Evolutionary conservation across 2,888 invertebrate genomes (phyloP).

Genomic region (Myopa tessellatipennis): DNA sequence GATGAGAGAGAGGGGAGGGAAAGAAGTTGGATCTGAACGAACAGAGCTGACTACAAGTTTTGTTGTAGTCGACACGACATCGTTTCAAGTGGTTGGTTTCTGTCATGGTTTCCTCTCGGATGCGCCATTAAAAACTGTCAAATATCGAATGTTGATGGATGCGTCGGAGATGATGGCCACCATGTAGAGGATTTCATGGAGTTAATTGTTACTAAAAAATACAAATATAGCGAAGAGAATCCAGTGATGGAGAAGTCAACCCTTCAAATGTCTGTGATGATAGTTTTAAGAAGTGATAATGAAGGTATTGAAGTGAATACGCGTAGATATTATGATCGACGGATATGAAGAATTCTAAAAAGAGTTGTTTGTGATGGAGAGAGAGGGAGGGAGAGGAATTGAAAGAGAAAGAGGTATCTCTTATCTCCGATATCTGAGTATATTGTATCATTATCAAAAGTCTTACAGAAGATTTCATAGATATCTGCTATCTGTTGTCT

Average conservation of each 20-base stretch:
- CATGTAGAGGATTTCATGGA: not conserved
- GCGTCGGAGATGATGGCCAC: conserved; percentile 24
- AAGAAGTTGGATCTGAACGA: not conserved
- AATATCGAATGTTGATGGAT: conserved; percentile 40
- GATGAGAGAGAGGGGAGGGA: not conserved
- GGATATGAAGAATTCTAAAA: not conserved
- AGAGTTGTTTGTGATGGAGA: not conserved
- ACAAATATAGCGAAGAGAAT: not conserved
- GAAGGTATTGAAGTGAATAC: no score
- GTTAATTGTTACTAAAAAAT: no score
- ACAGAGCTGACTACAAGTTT: not conserved
- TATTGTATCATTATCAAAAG: not conserved
- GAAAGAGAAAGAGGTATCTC: not conserved
- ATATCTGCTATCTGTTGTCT: not conserved
- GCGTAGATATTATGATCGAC: not conserved
- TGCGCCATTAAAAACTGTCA: conserved; percentile 48
- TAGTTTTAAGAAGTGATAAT: no score
- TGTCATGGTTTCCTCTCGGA: conserved; percentile 23
- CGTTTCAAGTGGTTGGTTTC: not conserved
- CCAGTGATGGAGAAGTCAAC: not conserved
- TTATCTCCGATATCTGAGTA: not conserved
- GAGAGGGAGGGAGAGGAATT: not conserved
- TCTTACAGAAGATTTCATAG: not conserved
- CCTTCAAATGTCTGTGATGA: no score
- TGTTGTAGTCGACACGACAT: not conserved